Base-by-base conservation (phyloP, 2,113 vertebrate species). In the Bucco capensis region DNA sequence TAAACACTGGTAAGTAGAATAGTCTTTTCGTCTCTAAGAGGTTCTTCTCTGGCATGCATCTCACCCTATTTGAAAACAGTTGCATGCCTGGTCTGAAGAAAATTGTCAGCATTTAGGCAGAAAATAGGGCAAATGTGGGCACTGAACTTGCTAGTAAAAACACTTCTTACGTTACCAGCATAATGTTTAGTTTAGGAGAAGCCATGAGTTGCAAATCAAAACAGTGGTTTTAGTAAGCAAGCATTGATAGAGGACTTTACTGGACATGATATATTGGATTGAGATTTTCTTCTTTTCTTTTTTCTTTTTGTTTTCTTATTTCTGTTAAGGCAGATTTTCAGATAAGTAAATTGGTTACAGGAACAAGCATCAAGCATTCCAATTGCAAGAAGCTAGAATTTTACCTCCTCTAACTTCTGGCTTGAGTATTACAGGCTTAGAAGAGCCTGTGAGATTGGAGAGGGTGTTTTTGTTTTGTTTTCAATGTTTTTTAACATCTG, bases 1-100 rank as follows among this genome's bases (percentile, higher is more conserved):
- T 18, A 78, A 86, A n/a, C 40, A 33, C 15, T 73, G 91, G 95
- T 96, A 92, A 96, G 95, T 92, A 65, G 33, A 84, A 37, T 58
- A 69, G 53, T 47, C 28, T 77, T 74, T 78, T 93, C 50, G 87
- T 7, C 42, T 74, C 19, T 64, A 35, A 66, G 17, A n/a, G 51
- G 12, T 84, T 91, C 16, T 84, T 69, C 33, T 94, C 40, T 84
- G 14, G 46, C 65, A 57, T 79, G 46, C 53, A 16, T 89, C 33
- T 37, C 40, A 61, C 6, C 13, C 17, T 75, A 23, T 49, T 65
- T 87, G 54, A 82, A 87, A 94, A 79, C 25, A 84, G 22, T 69
- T 28, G 2, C 38, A 4, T 89, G 8, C 46, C 23, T 70, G 5
- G 70, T 90, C 33, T 65, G 49, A 78, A 53, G 14, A 35, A 81